Conservation (phyloP, 2,797 vertebrate species). For the Passerculus sandwichensis region DNA sequence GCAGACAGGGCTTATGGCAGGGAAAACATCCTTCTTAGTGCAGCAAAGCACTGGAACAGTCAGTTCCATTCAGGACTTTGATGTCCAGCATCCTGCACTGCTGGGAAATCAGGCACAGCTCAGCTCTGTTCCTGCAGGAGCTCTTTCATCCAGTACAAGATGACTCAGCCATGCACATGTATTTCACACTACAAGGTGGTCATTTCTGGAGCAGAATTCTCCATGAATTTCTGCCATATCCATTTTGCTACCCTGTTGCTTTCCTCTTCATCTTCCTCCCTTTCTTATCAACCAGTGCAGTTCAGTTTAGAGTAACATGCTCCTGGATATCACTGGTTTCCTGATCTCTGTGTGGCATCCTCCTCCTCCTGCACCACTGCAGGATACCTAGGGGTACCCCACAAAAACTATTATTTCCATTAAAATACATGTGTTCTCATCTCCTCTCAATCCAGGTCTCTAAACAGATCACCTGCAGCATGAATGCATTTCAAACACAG, state of each 20-base stretch:
- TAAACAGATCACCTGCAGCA: background rate
- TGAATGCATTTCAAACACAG: background rate
- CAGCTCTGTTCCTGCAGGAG: background rate
- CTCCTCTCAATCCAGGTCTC: background rate
- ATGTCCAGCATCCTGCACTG: background rate
- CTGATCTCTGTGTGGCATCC: background rate
- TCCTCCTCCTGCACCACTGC: background rate
- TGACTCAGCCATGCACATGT: background rate
- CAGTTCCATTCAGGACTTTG: background rate
- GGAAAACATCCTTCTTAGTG: background rate
- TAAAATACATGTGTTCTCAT: background rate
- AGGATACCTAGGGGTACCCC: background rate
- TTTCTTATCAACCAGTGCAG: background rate
- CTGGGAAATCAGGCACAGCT: background rate
- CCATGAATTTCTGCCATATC: background rate
- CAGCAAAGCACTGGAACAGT: background rate
- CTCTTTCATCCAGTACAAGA: background rate
- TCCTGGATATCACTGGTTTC: background rate
- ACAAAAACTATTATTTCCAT: background rate
- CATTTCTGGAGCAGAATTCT: background rate
- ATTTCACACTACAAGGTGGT: background rate
- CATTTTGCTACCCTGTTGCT: background rate
- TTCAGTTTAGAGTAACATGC: background rate
- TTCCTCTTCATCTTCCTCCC: background rate
- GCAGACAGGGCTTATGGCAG: background rate